Evolutionary conservation across 2,797 vertebrate genomes (phyloP).

Genomic region (Crotalus adamanteus): DNA sequence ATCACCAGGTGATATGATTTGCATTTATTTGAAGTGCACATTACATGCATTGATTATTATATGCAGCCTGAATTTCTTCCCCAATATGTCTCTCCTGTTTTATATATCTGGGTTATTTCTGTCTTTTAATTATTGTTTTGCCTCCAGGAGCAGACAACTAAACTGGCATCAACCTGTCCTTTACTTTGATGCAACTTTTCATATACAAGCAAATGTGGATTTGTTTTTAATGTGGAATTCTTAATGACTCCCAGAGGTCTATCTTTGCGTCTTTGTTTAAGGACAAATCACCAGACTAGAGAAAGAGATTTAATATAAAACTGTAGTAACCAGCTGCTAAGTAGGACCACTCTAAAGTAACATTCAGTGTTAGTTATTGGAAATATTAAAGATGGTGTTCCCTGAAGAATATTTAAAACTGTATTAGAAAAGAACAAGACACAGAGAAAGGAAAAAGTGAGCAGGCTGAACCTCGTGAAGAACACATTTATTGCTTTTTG

Average conservation of each 20-base stretch:
- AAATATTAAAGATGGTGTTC: background rate
- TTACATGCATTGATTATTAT: background rate
- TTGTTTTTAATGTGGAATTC: background rate
- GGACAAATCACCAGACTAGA: background rate
- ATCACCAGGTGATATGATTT: background rate
- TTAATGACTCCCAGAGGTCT: background rate
- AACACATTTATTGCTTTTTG: rapidly evolving
- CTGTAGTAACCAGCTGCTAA: background rate
- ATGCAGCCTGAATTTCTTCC: background rate
- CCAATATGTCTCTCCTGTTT: background rate
- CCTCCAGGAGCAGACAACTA: background rate
- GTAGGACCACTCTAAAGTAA: background rate
- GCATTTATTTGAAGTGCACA: background rate
- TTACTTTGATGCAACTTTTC: conserved; percentile 13
- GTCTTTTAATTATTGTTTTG: background rate
- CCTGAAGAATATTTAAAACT: background rate
- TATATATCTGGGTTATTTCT: background rate
- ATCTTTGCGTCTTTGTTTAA: background rate
- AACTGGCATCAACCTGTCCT: conserved; percentile 1
- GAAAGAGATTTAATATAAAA: background rate
- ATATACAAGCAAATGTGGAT: background rate
- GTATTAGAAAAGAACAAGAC: background rate
- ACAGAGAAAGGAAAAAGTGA: conserved; percentile 1
- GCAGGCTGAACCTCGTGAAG: background rate
- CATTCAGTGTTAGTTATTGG: background rate